These are phyloP conservation scores for Hipparchia sbordonii DNA, from an alignment of 2,888 invertebrate genomes.

Conservation along the genomic window DNA sequence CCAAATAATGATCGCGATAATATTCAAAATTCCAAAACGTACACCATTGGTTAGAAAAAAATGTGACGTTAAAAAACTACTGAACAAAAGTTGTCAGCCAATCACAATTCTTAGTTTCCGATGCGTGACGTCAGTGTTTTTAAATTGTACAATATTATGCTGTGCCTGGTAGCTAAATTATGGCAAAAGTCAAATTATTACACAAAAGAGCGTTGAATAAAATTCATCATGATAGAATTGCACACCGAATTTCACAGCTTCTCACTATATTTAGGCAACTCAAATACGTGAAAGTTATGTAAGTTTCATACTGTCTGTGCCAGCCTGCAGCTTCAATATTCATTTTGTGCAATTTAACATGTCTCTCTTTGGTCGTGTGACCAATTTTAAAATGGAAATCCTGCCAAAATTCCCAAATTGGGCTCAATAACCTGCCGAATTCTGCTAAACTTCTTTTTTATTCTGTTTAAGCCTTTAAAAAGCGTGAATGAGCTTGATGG, in stretches of 20 bases:
- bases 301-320: conserved; percentile 25
- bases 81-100: too few species aligned
- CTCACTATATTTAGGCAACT: conserved; percentile 20
- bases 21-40: too few species aligned
- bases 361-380: conserved; percentile 12
- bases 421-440: not conserved
- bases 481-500: too few species aligned
- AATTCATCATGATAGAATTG: not conserved
- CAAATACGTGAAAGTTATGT: conserved; percentile 20
- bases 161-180: too few species aligned
- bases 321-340: conserved; percentile 15
- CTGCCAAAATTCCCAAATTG: conserved; percentile 10
- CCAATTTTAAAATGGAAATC: conserved; percentile 18
- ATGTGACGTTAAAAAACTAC: too few species aligned
- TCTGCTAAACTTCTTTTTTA: conserved; percentile 22
- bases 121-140: not conserved
- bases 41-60: too few species aligned
- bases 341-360: conserved; percentile 17
- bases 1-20: too few species aligned
- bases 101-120: too few species aligned
- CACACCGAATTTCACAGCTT: conserved; percentile 1
- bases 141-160: not conserved
- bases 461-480: not conserved
- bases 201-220: not conserved
- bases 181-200: not conserved